Evolutionary conservation across 2,888 invertebrate species (phyloP), one percentile per base, ranked within the genome.

Genomic region (Protonemura montana): DNA sequence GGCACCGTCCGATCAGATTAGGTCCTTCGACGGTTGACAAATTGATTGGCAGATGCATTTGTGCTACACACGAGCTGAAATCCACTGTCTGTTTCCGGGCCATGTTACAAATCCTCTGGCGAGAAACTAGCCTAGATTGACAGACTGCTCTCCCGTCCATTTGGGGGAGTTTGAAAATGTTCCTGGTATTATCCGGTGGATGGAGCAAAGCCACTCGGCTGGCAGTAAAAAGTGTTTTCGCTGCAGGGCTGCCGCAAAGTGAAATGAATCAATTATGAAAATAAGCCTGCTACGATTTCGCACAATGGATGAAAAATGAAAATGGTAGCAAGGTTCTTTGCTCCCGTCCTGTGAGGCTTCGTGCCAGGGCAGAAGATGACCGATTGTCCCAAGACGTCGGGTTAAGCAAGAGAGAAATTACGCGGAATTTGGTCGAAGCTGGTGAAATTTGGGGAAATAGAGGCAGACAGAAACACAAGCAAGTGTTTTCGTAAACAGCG

Each of bases 1-100:
- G 5, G n/a, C 26, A 13, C 78, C 27, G 78, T 78, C 78, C 26
- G 10, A 78, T 78, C 78, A 27, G 28, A 78, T 78, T 78, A 28
- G 26, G 10, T 28, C 78, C 10, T 26, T 78, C 28, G 26, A 28
- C 26, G 28, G 21, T 26, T 78, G 78, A 78, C 78, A 78, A 78
- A 78, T 78, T 78, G 78, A 78, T 78, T 78, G 78, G 28, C 78
- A 78, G 78, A 26, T 78, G 27, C 78, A 78, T 27, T 78, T 59
- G 59, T 21, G 59, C 16, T 59, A 59, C 59, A 59, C 59, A 59
- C 59, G 59, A 21, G 59, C 13, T 59, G 59, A 59, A 59, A 59
- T 59, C 59, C 59, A 59, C 59, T 59, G 59, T 59, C 59, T 21
- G 59, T 59, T 16, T 59, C 59, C 59, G 16, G 59, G 13, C 59